Base-by-base conservation (phyloP, 1,140 invertebrate species). In the Drosophila oshimai region DNA sequence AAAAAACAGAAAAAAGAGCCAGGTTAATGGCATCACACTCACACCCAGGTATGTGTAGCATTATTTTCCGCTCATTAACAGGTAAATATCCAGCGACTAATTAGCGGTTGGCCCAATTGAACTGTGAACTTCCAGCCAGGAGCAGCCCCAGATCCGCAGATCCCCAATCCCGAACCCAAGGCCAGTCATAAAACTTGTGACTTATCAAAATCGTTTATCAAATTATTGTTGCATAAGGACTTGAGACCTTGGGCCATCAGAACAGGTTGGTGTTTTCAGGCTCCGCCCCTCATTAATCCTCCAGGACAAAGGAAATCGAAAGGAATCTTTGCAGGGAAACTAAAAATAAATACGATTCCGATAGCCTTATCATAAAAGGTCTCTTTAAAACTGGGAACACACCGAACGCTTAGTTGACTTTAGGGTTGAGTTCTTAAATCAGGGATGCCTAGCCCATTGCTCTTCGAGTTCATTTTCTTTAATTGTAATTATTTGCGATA, bases 71-170 rank as follows among this genome's bases (percentile, higher is more conserved):
- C 20, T 34, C 53, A 37, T 15, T 42, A 34, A 3, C 58, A 33
- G 39, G 33, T 36, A 18, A 3, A 24, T 9, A 29, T 18, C 15
- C 28, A 39, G 29, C 28, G 4, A 54, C 67, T 86, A 86, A 84
- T 84, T 84, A 80, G 81, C 80, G 75, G 65, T 61, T 39, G 73
- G 57, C 68, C 72, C 77, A 76, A 83, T 81, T 81, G 75, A 84
- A 84, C 80, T 86, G 80, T 80, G 67, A 84, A 84, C 75, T 80
- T 75, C 58, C 58, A 15, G 18, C 20, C 51, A 45, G 37, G 15
- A 22, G 39, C n/a, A 26, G 20, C n/a, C n/a, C n/a, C n/a, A n/a
- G n/a, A n/a, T n/a, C n/a, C n/a, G n/a, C n/a, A n/a, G 17, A 29
- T 18, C 7, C 13, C 39, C 34, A 29, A 26, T 31, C 42, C 7